Evolutionary conservation across 2,113 vertebrate species (phyloP).

Genomic region (Mesocricetus auratus): DNA sequence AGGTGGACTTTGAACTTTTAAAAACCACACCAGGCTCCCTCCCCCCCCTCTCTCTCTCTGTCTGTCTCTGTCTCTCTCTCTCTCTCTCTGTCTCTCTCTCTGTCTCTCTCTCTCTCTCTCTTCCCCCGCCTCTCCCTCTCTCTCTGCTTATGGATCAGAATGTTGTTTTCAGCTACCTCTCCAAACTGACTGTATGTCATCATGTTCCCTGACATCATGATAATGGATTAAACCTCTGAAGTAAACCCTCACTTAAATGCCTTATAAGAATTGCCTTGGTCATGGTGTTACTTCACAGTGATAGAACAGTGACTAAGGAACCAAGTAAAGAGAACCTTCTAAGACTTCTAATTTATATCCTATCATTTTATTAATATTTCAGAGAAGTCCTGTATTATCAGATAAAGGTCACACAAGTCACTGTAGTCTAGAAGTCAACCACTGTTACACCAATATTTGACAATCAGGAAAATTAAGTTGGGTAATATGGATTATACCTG

Average conservation of each 20-base stretch:
- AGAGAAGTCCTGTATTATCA: neutral
- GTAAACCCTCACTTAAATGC: neutral
- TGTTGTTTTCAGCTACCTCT: neutral
- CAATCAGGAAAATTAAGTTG: neutral
- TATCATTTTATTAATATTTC: slow-evolving; percentile 21
- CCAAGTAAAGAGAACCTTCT: slow-evolving; percentile 33
- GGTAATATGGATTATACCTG: too few relatives aligned
- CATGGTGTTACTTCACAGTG: neutral
- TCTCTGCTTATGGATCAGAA: neutral
- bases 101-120: neutral
- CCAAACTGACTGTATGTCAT: neutral
- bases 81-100: too few relatives aligned
- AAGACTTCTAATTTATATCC: neutral
- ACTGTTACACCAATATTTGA: neutral
- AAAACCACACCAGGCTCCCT: neutral
- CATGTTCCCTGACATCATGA: neutral
- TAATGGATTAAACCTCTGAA: neutral
- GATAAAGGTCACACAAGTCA: neutral
- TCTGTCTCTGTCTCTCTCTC: too few relatives aligned
- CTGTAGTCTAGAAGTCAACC: slow-evolving; percentile 22
- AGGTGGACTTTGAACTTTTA: neutral
- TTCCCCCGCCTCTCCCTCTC: neutral
- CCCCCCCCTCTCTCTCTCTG: too few relatives aligned
- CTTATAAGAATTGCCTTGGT: neutral
- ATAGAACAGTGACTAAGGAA: neutral